These are phyloP conservation scores for Dunckerocampus dactyliophorus DNA, from an alignment of 2,113 vertebrate species.

Conservation along the genomic window DNA sequence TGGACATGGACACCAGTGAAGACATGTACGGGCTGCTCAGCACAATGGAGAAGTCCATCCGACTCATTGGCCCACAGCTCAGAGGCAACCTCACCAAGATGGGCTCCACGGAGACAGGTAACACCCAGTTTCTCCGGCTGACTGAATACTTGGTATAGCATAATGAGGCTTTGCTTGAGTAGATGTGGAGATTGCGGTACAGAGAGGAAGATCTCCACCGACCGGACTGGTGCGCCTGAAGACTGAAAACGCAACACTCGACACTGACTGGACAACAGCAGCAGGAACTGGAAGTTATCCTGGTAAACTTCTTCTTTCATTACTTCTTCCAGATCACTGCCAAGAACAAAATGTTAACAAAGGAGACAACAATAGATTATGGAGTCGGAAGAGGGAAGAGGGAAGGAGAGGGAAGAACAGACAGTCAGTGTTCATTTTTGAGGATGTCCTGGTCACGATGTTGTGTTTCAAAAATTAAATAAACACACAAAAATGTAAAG, in stretches of 20 bases:
- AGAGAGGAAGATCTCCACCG: conserved; percentile 29
- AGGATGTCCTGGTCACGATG: too few relatives aligned
- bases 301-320: conserved; percentile 22
- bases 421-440: too few relatives aligned
- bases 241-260: conserved; percentile 50
- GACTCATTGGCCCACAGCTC: conserved; percentile 70
- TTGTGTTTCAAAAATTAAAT: too few relatives aligned
- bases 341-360: background rate
- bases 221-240: conserved; percentile 47
- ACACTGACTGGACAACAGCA: conserved; percentile 71
- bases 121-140: background rate
- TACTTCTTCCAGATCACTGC: background rate
- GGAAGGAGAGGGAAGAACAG: too few relatives aligned
- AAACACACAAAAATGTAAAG: too few relatives aligned
- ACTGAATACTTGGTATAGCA: background rate
- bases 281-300: conserved; percentile 38
- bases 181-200: conserved; percentile 70
- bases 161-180: conserved; percentile 2
- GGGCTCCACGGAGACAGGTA: conserved; percentile 57
- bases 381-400: too few relatives aligned
- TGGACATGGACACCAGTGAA: conserved; percentile 4
- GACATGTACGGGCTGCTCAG: conserved; percentile 48
- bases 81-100: conserved; percentile 42
- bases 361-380: background rate
- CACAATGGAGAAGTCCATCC: conserved; percentile 62